Conservation (phyloP, 2,888 invertebrate species). For the Drosophila sordidula region DNA sequence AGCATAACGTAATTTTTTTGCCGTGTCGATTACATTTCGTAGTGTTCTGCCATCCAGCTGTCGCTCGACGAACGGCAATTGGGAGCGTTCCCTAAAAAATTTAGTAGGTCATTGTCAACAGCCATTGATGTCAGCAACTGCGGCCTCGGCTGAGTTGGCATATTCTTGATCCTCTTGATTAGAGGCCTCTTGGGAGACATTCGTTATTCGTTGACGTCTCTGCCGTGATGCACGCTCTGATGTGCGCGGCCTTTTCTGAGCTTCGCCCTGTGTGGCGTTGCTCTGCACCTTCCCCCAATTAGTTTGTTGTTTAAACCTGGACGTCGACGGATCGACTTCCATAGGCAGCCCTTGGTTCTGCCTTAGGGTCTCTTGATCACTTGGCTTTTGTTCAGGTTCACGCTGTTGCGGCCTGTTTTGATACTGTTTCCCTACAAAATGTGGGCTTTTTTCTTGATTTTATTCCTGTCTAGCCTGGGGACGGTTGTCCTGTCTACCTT, state of each 20-base stretch:
- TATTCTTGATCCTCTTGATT: background rate
- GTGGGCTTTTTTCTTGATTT: background rate
- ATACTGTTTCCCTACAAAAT: no score
- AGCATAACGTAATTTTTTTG: no score
- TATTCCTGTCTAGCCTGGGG: background rate
- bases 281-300: background rate
- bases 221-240: background rate
- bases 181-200: background rate
- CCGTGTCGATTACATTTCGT: background rate
- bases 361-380: background rate
- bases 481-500: background rate
- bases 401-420: no score
- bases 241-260: no score
- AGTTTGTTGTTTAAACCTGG: background rate
- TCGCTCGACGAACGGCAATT: slow-evolving; percentile 4
- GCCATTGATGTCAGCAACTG: no score
- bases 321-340: slow-evolving; percentile 1
- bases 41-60: background rate
- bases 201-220: background rate
- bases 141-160: background rate
- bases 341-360: slow-evolving; percentile 5
- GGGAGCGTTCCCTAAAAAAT: background rate
- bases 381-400: no score
- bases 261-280: background rate
- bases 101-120: no score